Conservation (phyloP, 2,888 invertebrate species). For the Drosophila mimica region DNA sequence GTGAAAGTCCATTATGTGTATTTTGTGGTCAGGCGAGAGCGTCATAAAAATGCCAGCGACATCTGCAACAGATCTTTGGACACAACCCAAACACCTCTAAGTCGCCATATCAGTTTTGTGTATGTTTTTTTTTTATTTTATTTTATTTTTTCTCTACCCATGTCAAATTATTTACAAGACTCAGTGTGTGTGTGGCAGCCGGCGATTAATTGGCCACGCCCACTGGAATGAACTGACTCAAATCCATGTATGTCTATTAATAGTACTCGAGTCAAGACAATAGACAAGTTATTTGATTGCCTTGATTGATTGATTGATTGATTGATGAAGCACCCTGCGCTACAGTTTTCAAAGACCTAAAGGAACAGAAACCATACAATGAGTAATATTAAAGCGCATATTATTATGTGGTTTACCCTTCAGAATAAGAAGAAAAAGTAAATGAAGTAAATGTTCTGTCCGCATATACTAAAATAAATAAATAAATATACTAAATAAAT, state of each 20-base stretch:
- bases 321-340: constrained; percentile 3
- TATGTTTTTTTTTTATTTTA: not conserved
- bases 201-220: constrained; percentile 44
- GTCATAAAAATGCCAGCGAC: constrained; percentile 54
- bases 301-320: constrained; percentile 14
- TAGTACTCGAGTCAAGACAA: constrained; percentile 13
- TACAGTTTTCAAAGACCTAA: not conserved
- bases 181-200: constrained; percentile 27
- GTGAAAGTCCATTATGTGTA: constrained; percentile 71
- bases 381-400: too few relatives aligned
- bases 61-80: constrained; percentile 51
- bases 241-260: constrained; percentile 37
- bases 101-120: constrained; percentile 16
- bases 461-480: not conserved
- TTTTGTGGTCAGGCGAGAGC: constrained; percentile 59
- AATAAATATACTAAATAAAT: too few relatives aligned
- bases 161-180: constrained; percentile 52
- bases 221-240: constrained; percentile 7
- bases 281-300: constrained; percentile 9
- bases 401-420: not conserved
- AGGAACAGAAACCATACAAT: not conserved
- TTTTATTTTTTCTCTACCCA: constrained; percentile 18
- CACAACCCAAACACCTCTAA: constrained; percentile 54
- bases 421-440: not conserved
- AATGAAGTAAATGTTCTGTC: not conserved